Evolutionary conservation across 2,797 vertebrate genomes (phyloP), one percentile per base, ranked within the genome.

Genomic region (Presbytis comata): DNA sequence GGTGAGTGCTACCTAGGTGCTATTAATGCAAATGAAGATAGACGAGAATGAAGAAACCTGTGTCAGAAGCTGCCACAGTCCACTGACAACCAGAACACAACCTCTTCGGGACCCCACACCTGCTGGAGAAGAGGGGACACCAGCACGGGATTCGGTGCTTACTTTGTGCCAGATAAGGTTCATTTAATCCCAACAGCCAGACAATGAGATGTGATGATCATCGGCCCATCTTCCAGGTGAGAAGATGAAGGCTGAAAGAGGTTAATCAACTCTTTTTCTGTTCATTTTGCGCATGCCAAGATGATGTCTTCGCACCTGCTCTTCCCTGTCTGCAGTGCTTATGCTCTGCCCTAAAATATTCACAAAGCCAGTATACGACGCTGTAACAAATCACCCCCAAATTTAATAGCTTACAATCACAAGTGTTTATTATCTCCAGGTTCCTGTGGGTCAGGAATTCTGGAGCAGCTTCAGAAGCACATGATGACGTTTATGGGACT

Each of bases 51-150:
- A 90, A 44, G 0, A 21, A n/a, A n/a, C 12, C 14, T 53, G 16
- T 0, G 28, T 11, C 0, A 0, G 3, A 10, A 30, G 39, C 24
- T 3, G 3, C 48, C n/a, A 17, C 30, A 1, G 48, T 17, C 22
- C 12, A 30, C 10, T 1, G 0, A 16, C 13, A 28, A 39, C 4
- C 33, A 2, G 53, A 17, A 21, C 72, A 33, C 16, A 1, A 11
- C 13, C 17, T 24, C 89, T 8, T 11, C n/a, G 44, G 44, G 39
- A 30, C 33, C 39, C 64, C 55, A 64, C 39, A 50, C 0, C 82
- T 46, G 19, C 87, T n/a, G 30, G 76, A 48, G 16, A 50, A 50
- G 4, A 78, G 44, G 28, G 16, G 44, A 48, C 26, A 39, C 44
- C n/a, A 39, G 46, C 55, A 13, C 7, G 12, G 80, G 41, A 19